A percentile compares a stretch with the other conserved stretches of the same genome.
phyloP scores from a whole-genome alignment of 2,113 vertebrate species.

The Tetraodon nigroviridis region DNA sequence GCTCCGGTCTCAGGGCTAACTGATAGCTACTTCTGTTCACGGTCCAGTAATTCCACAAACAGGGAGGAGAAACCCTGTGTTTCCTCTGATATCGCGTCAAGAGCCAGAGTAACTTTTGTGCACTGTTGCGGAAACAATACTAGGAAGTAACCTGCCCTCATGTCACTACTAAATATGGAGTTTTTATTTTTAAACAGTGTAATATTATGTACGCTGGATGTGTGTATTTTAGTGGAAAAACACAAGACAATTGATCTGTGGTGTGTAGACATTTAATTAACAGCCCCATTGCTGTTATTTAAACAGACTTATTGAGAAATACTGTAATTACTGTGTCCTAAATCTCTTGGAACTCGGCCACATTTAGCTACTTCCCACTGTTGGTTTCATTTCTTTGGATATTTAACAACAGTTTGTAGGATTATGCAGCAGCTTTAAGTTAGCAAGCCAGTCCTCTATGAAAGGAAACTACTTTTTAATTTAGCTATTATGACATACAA shows the following conservation, averaged over 20 bases:
- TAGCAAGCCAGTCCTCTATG: background rate
- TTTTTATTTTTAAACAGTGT: background rate
- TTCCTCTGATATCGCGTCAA: conserved; percentile 24
- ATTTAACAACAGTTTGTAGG: no score
- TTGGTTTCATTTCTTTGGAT: background rate
- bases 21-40: conserved; percentile 9
- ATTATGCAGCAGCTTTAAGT: background rate
- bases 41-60: conserved; percentile 17
- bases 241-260: background rate
- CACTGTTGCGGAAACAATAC: conserved; percentile 15
- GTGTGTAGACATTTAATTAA: background rate
- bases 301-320: background rate
- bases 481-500: no score
- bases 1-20: conserved; percentile 5
- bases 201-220: background rate
- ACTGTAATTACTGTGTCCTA: conserved; percentile 10
- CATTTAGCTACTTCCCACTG: background rate
- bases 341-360: background rate
- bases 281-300: background rate
- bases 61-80: conserved; percentile 15
- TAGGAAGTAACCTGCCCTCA: conserved; percentile 12
- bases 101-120: background rate
- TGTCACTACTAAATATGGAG: background rate
- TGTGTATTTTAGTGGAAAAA: background rate
- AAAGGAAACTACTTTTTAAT: no score